phyloP scores from a whole-genome alignment of 2,113 vertebrate genomes.

The Tachuris rubrigastra region DNA sequence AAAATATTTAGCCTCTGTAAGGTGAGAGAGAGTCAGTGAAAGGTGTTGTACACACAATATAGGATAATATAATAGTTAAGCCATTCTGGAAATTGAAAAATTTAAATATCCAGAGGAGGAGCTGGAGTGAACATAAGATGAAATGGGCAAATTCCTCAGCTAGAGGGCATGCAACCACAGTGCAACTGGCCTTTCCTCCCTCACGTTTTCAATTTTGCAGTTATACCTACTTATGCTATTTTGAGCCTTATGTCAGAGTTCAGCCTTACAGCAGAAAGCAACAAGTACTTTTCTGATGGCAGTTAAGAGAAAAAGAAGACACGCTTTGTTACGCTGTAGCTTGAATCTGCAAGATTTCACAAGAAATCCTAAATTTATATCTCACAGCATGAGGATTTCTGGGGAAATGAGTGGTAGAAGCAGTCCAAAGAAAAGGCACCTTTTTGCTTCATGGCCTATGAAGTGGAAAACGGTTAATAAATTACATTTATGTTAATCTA shows the following conservation, averaged over 20 bases:
- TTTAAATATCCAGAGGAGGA: neutral
- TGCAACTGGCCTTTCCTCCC: neutral
- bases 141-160: neutral
- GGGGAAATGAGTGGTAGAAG: neutral
- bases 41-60: neutral
- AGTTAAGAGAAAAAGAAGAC: neutral
- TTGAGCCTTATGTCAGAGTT: neutral
- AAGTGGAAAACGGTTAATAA: neutral
- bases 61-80: neutral
- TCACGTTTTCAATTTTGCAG: neutral
- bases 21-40: neutral
- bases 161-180: neutral
- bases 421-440: neutral
- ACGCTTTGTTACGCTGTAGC: fast-evolving
- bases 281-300: neutral
- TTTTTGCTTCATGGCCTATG: neutral
- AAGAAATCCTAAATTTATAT: neutral
- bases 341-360: neutral
- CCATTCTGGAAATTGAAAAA: neutral
- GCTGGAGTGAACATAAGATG: neutral
- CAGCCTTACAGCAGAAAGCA: neutral
- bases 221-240: neutral
- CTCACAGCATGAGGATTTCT: neutral
- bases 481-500: neutral
- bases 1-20: neutral